Conservation (phyloP, 1,140 invertebrate genomes). For the Penaeus chinensis region DNA sequence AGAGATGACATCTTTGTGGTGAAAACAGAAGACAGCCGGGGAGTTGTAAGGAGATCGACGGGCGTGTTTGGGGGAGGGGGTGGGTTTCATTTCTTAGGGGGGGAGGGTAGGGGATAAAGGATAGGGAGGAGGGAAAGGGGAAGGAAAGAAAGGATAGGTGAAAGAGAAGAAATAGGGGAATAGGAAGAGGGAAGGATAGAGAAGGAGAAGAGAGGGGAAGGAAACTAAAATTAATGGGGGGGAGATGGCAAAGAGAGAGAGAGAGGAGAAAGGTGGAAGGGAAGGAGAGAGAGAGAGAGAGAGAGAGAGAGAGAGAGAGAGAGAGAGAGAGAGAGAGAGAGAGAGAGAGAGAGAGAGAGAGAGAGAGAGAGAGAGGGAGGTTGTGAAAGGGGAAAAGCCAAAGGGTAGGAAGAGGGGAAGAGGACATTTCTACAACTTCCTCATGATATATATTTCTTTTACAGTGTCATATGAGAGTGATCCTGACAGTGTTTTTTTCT, state of each 20-base stretch:
- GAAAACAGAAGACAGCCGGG: too few species aligned
- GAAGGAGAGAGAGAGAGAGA: background rate
- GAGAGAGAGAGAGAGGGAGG: background rate
- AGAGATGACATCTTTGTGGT: too few species aligned
- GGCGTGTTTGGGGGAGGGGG: too few species aligned
- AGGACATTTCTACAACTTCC: too few species aligned
- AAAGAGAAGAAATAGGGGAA: constrained; percentile 1
- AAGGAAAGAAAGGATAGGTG: background rate
- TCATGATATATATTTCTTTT: too few species aligned
- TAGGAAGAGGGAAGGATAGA: background rate
- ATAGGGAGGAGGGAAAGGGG: background rate
- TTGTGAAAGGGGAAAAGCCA: background rate
- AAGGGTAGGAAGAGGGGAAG: background rate
- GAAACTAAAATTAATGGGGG: background rate
- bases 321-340: background rate
- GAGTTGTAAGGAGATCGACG: too few species aligned
- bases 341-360: background rate
- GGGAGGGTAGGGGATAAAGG: background rate
- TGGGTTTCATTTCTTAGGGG: too few species aligned
- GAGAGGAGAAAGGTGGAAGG: background rate
- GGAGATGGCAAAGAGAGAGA: background rate
- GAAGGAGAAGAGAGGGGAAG: background rate
- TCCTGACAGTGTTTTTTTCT: too few species aligned
- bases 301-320: background rate
- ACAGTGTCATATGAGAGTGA: too few species aligned